These are phyloP conservation scores for Chrysogorgia sp. DNA, from an alignment of 92 coral and sea anemone genomes.

Conservation along the genomic window DNA sequence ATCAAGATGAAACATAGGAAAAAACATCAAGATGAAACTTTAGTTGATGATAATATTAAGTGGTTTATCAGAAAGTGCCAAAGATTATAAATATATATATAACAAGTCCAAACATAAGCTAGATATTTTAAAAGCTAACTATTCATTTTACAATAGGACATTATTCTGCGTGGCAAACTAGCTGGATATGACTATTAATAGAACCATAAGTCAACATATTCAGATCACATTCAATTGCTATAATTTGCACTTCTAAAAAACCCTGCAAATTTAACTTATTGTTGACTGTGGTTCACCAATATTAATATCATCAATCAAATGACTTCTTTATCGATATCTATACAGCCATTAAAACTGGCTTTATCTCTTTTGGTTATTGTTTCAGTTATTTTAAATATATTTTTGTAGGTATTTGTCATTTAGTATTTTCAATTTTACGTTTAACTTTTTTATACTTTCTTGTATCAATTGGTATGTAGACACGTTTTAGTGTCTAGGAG, in stretches of 20 bases:
- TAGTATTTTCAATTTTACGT: neutral
- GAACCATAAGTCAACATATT: slow-evolving; percentile 7
- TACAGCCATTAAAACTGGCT: neutral
- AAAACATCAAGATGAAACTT: too few relatives aligned
- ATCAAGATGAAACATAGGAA: neutral
- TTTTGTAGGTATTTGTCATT: slow-evolving; percentile 11
- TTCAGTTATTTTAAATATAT: neutral
- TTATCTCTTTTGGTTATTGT: neutral
- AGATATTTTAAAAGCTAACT: neutral
- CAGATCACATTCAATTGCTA: neutral
- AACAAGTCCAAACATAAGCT: too few relatives aligned
- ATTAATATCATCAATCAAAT: slow-evolving; percentile 2
- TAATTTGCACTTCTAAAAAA: neutral
- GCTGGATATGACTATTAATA: slow-evolving; percentile 43
- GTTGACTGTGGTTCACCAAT: slow-evolving; percentile 35
- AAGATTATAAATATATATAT: too few relatives aligned
- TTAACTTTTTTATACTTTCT: neutral
- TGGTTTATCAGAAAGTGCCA: too few relatives aligned
- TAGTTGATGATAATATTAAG: too few relatives aligned
- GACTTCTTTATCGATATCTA: neutral
- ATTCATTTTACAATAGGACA: slow-evolving; percentile 9
- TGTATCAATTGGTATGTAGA: slow-evolving; percentile 14
- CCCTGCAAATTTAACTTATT: slow-evolving; percentile 10
- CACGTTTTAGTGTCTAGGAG: slow-evolving; percentile 16
- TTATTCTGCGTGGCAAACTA: slow-evolving; percentile 34